A percentile compares a stretch with the other conserved stretches of the same genome.
These are phyloP conservation scores for Anseranas semipalmata DNA, from an alignment of 2,113 vertebrate species.

Conservation along the genomic window DNA sequence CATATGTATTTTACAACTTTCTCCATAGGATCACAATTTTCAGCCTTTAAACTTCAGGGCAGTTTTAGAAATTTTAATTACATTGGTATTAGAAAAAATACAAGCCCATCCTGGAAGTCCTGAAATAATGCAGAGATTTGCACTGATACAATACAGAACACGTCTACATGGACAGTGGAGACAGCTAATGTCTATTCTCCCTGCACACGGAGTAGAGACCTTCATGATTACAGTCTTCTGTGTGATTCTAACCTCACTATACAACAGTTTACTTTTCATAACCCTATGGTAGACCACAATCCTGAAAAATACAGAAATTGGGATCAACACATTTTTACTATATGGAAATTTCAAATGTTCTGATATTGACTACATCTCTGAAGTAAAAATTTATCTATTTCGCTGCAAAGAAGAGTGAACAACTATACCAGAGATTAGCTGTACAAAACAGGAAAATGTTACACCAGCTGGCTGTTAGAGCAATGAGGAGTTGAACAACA, in stretches of 20 bases:
- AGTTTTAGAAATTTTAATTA: background rate
- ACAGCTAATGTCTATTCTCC: background rate
- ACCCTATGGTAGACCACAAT: background rate
- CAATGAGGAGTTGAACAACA: background rate
- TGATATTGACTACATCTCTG: background rate
- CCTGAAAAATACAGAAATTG: background rate
- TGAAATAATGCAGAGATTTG: background rate
- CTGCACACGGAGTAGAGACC: background rate
- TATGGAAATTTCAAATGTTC: background rate
- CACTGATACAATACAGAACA: background rate
- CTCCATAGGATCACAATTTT: background rate
- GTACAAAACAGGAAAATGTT: background rate
- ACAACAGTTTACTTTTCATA: background rate
- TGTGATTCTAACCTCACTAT: background rate
- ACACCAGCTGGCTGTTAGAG: background rate
- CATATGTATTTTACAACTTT: background rate
- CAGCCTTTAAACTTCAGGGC: background rate
- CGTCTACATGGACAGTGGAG: background rate
- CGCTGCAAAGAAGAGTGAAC: background rate
- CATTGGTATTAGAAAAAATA: rapidly evolving
- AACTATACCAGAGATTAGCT: background rate
- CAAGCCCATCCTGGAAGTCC: background rate
- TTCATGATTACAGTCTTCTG: background rate
- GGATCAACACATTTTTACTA: background rate
- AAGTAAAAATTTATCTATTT: background rate